Evolutionary conservation across 2,797 vertebrate genomes (phyloP).

Genomic region (Crenichthys baileyi): DNA sequence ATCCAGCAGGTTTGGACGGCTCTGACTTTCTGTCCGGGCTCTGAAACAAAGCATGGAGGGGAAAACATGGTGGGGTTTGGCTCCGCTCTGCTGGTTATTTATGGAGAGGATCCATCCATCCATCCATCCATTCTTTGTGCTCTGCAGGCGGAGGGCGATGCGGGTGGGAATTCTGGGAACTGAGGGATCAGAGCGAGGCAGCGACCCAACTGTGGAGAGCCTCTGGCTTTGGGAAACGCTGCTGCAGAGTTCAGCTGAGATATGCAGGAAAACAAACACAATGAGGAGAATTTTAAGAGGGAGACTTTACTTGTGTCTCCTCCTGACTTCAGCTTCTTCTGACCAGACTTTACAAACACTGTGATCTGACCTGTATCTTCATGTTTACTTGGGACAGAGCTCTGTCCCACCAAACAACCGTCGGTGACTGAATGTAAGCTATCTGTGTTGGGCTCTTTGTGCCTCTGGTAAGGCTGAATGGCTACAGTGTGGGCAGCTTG

Average conservation of each 20-base stretch:
- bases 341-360: not conserved
- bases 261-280: conserved; percentile 40
- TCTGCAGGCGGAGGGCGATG: conserved; percentile 33
- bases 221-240: conserved; percentile 56
- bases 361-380: not conserved
- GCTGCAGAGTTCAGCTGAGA: conserved; percentile 20
- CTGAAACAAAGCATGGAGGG: conserved; percentile 66
- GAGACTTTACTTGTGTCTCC: conserved; percentile 56
- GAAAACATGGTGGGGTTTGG: conserved; percentile 71
- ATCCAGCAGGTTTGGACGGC: conserved; percentile 58
- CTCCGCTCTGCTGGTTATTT: conserved; percentile 74
- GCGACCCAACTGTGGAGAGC: conserved; percentile 37
- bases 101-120: conserved; percentile 77
- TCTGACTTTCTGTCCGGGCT: conserved; percentile 43
- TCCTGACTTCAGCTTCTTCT: conserved; percentile 34
- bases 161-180: conserved; percentile 76
- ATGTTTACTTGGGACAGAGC: not conserved
- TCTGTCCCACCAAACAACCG: not conserved
- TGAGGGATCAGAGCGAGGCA: conserved; percentile 61
- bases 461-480: conserved; percentile 66
- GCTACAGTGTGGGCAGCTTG: conserved; percentile 59
- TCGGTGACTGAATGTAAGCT: no score
- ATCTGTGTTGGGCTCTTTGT: not conserved
- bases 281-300: conserved; percentile 24
- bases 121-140: conserved; percentile 55